These are phyloP conservation scores for Thamnophis sirtalis DNA, from an alignment of 2,113 vertebrate species.

Conservation along the genomic window DNA sequence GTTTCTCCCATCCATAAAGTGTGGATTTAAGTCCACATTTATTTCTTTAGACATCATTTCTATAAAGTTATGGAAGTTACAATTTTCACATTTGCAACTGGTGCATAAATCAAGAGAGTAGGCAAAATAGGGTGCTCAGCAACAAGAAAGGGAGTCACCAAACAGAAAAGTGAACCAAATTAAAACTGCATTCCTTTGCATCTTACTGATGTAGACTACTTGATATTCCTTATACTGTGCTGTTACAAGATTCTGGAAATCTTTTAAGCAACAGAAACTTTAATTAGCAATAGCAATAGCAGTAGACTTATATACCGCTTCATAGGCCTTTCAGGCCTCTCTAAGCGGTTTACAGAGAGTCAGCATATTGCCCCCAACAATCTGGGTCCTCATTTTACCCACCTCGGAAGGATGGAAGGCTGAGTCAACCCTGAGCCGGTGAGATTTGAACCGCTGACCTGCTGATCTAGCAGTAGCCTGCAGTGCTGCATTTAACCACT, in stretches of 20 bases:
- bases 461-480: too few relatives aligned
- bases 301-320: too few relatives aligned
- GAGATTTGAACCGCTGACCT: too few relatives aligned
- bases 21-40: rapidly evolving
- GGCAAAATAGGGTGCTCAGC: too few relatives aligned
- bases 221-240: not conserved
- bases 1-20: not conserved
- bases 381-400: too few relatives aligned
- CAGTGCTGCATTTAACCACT: too few relatives aligned
- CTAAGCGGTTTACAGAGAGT: too few relatives aligned
- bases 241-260: not conserved
- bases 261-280: not conserved
- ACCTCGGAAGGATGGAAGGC: too few relatives aligned
- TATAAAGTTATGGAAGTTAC: not conserved
- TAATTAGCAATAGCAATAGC: too few relatives aligned
- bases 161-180: not conserved
- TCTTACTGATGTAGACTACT: not conserved
- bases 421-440: too few relatives aligned
- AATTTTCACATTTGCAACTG: not conserved
- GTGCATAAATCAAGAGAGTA: not conserved
- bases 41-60: not conserved
- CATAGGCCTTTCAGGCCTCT: too few relatives aligned
- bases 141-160: not conserved
- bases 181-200: not conserved
- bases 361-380: too few relatives aligned